Evolutionary conservation across 2,113 vertebrate genomes (phyloP).

Genomic region (Tetraodon nigroviridis): DNA sequence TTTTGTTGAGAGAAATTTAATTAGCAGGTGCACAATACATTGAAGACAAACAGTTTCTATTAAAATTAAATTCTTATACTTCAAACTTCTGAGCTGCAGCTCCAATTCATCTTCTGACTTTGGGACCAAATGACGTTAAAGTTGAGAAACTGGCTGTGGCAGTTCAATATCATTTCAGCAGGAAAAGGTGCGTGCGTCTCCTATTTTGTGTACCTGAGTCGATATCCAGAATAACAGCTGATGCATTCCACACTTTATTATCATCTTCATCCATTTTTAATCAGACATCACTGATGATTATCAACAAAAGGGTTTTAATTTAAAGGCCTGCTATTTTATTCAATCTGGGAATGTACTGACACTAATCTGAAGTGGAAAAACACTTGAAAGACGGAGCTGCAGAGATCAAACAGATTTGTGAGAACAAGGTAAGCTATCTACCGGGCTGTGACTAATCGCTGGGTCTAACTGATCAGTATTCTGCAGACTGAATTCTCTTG

Average conservation of each 20-base stretch:
- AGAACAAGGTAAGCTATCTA: slow-evolving; percentile 33
- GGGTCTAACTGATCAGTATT: slow-evolving; percentile 49
- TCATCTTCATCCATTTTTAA: slow-evolving; percentile 40
- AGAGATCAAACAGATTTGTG: slow-evolving; percentile 49
- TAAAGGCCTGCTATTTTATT: slow-evolving; percentile 25
- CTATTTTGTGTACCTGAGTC: slow-evolving; percentile 67
- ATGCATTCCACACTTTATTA: slow-evolving; percentile 68
- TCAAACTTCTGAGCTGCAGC: too few relatives aligned
- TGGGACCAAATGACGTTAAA: too few relatives aligned
- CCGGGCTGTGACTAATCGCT: slow-evolving; percentile 46
- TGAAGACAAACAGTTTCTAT: too few relatives aligned
- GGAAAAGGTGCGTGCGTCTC: not conserved
- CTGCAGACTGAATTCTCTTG: slow-evolving; percentile 35
- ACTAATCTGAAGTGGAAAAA: slow-evolving; percentile 35
- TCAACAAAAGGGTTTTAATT: slow-evolving; percentile 16
- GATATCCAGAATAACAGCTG: slow-evolving; percentile 74
- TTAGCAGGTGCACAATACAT: too few relatives aligned
- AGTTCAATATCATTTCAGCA: not conserved
- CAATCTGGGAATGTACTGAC: slow-evolving; percentile 35
- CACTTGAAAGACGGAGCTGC: slow-evolving; percentile 14
- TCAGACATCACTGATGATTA: slow-evolving; percentile 25
- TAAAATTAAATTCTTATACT: too few relatives aligned
- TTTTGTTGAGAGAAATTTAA: slow-evolving; percentile 1
- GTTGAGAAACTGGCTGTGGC: too few relatives aligned
- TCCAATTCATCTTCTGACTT: too few relatives aligned